Percentiles rank a stretch among this genome's conserved stretches.
phyloP scores from a whole-genome alignment of 2,797 vertebrate genomes.

The Prionace glauca region DNA sequence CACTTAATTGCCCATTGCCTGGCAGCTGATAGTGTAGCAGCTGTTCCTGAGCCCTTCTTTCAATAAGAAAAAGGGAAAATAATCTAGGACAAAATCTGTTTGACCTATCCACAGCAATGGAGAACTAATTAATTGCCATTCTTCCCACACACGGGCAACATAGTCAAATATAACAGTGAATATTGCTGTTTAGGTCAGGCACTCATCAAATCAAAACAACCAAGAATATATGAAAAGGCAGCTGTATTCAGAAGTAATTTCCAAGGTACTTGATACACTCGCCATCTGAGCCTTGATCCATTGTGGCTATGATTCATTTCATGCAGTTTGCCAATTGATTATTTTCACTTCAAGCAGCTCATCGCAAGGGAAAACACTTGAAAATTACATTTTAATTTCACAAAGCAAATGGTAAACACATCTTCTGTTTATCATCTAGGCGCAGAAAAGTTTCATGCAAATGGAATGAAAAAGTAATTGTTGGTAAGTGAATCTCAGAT shows the following conservation, averaged over 20 bases:
- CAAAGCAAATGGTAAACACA: slow-evolving; percentile 15
- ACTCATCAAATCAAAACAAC: not conserved
- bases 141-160: not conserved
- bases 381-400: slow-evolving; percentile 14
- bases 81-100: not conserved
- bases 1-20: too few species aligned
- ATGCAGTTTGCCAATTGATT: not conserved
- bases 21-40: not conserved
- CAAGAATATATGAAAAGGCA: not conserved
- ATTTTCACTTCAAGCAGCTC: slow-evolving; percentile 7
- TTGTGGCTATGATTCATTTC: not conserved
- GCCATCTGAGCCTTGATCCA: not conserved
- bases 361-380: not conserved
- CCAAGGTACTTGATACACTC: not conserved
- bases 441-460: not conserved
- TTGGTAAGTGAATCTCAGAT: not conserved
- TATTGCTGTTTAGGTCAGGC: not conserved
- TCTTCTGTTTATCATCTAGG: not conserved
- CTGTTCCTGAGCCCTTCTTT: not conserved
- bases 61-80: not conserved
- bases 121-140: slow-evolving; percentile 5
- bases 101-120: not conserved
- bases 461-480: not conserved
- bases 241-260: too few species aligned
- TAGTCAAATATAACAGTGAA: not conserved